A percentile compares a stretch with the other conserved stretches of the same genome.
Evolutionary conservation across 2,113 vertebrate species (phyloP).

Genomic region (Stegostoma tigrinum): DNA sequence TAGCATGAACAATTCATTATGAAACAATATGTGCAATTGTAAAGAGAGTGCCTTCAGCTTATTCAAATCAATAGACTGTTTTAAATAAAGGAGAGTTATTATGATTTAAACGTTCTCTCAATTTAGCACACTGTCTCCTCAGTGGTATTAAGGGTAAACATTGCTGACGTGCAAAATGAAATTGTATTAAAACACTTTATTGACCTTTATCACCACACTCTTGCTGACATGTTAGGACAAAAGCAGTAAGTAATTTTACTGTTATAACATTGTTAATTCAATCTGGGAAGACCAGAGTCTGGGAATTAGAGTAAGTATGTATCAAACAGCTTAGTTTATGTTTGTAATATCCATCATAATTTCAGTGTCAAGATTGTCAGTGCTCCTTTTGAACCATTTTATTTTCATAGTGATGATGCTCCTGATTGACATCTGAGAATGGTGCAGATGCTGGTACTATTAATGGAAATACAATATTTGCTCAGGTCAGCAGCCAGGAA

Average conservation of each 20-base stretch:
- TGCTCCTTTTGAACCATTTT: background rate
- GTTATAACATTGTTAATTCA: slow-evolving; percentile 16
- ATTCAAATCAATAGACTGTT: slow-evolving; percentile 25
- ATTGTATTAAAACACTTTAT: background rate
- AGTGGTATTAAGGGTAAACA: background rate
- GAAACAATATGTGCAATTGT: background rate
- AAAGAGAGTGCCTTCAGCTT: background rate
- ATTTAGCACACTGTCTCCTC: background rate
- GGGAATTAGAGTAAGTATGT: background rate
- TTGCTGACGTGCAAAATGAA: background rate
- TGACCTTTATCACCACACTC: background rate
- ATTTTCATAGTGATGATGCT: background rate
- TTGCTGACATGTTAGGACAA: background rate
- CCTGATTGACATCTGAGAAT: background rate
- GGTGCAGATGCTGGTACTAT: background rate
- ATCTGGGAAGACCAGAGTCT: background rate
- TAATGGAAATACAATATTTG: background rate
- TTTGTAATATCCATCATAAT: background rate
- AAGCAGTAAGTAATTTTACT: background rate
- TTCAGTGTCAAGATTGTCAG: background rate
- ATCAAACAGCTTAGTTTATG: background rate
- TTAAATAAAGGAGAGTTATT: background rate
- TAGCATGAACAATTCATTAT: no score
- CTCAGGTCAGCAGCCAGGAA: background rate
- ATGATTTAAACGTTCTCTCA: background rate